These are phyloP conservation scores for Leptinotarsa lineolata DNA, from an alignment of 1,140 invertebrate genomes.

Conservation along the genomic window DNA sequence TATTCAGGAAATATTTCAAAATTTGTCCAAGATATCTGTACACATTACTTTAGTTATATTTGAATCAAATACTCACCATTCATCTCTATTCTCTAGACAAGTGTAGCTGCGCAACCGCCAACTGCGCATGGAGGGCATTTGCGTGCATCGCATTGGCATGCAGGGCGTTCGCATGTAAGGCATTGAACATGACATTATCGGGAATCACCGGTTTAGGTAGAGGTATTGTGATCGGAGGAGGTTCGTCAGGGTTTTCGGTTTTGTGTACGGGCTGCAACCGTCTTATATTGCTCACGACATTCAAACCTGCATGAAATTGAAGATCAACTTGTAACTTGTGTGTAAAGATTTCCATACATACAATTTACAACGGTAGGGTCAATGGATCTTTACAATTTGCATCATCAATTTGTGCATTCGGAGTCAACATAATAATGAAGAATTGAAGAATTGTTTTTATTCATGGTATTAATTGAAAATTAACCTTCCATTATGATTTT, in stretches of 20 bases:
- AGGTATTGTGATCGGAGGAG: constrained; percentile 49
- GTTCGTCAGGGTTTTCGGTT: constrained; percentile 45
- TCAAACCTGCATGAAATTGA: constrained; percentile 39
- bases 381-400: no score
- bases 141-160: constrained; percentile 20
- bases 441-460: no score
- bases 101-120: constrained; percentile 34
- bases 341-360: no score
- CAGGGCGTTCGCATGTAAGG: constrained; percentile 31
- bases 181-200: constrained; percentile 40
- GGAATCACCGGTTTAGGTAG: constrained; percentile 48
- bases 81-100: constrained; percentile 16
- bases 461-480: no score
- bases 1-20: no score
- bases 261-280: constrained; percentile 48
- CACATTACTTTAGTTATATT: background rate
- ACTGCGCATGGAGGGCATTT: constrained; percentile 39
- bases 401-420: no score
- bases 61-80: background rate
- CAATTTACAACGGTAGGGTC: no score
- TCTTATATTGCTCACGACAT: constrained; percentile 53
- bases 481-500: no score
- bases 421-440: no score
- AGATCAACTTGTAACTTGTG: no score
- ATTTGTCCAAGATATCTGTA: no score